Evolutionary conservation across 1,140 invertebrate species (phyloP).

Genomic region (Drosophila azteca): DNA sequence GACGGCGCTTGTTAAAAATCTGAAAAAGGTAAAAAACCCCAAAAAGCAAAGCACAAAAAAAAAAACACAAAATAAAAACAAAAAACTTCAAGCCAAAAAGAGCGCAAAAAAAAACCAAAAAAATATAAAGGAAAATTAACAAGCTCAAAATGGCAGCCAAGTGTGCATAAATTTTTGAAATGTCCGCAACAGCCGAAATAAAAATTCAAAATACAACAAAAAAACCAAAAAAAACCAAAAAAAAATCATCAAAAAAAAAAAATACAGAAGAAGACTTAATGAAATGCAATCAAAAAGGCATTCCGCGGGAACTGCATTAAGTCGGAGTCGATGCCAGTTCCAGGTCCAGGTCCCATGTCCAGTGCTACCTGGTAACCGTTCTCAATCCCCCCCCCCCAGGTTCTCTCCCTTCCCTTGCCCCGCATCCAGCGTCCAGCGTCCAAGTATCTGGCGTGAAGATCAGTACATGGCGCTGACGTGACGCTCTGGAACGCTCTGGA

Average conservation of each 20-base stretch:
- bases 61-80: slow-evolving; percentile 11
- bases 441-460: slow-evolving; percentile 63
- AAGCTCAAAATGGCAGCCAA: slow-evolving; percentile 75
- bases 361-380: slow-evolving; percentile 45
- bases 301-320: slow-evolving; percentile 75
- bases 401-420: slow-evolving; percentile 7
- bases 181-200: slow-evolving; percentile 54
- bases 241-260: slow-evolving; percentile 13
- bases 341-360: slow-evolving; percentile 5
- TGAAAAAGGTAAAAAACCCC: slow-evolving; percentile 61
- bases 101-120: slow-evolving; percentile 22
- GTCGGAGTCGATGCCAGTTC: slow-evolving; percentile 22
- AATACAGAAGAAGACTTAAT: slow-evolving; percentile 49
- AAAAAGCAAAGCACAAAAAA: slow-evolving; percentile 38
- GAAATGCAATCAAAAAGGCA: slow-evolving; percentile 79
- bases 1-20: slow-evolving; percentile 79
- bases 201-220: slow-evolving; percentile 35
- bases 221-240: slow-evolving; percentile 20
- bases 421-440: slow-evolving; percentile 27
- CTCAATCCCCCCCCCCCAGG: slow-evolving; percentile 14
- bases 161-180: slow-evolving; percentile 81
- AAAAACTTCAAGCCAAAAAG: slow-evolving; percentile 6
- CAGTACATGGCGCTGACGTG: slow-evolving; percentile 71
- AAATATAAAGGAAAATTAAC: slow-evolving; percentile 62
- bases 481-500: slow-evolving; percentile 34